Evolutionary conservation across 2,888 invertebrate species (phyloP), one percentile per base, ranked within the genome.

Genomic region (Entomobrya proxima): DNA sequence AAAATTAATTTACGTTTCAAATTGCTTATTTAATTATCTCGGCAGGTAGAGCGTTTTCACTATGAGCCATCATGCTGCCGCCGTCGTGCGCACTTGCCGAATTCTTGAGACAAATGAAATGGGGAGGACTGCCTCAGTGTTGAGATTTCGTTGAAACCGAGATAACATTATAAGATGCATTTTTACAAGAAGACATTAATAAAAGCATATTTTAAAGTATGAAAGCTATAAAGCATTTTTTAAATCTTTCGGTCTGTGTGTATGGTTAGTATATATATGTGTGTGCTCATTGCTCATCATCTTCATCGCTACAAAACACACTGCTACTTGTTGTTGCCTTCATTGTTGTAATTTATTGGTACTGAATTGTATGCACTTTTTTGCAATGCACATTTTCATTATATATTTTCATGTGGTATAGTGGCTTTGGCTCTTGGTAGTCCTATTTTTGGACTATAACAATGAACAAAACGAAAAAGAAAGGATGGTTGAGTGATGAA

Each of bases 401-500:
- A 58, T 6, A 18, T 35, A 35, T 18, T 2, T 64, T 64, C 32
- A 18, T 64, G 64, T 64, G 37, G 35, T n/a, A n/a, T n/a, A n/a
- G n/a, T 61, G 30, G 30, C 9, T 61, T n/a, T n/a, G 9, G 58
- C n/a, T 61, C n/a, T n/a, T n/a, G n/a, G n/a, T 61, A 32, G 30
- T 64, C 64, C 37, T 37, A 64, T 64, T 64, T 64, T 64, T 35
- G 35, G 37, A 37, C n/a, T n/a, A n/a, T 64, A 35, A 64, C 35
- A 64, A 64, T 35, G 18, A 64, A 35, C n/a, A n/a, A n/a, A n/a
- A n/a, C n/a, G n/a, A n/a, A n/a, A n/a, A n/a, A 64, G n/a, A 64
- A 64, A 50, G 21, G n/a, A 64, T 35, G 37, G 35, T 18, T 64
- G 64, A n/a, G 37, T 35, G 37, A 64, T 64, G 58, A 9, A 30